Evolutionary conservation across 2,888 invertebrate species (phyloP).

Genomic region (Cryptophagus acutangulus): DNA sequence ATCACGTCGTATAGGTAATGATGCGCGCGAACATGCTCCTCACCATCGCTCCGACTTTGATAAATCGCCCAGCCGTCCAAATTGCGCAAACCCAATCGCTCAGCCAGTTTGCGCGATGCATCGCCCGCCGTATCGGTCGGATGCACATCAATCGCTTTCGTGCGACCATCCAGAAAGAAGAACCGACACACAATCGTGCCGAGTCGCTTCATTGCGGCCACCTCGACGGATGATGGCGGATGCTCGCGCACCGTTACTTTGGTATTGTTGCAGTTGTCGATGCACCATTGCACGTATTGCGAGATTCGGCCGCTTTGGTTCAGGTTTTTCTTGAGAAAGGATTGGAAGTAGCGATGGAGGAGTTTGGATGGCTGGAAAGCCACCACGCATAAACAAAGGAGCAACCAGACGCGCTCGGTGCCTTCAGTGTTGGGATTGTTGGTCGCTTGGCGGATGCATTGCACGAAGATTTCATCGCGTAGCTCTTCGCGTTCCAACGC

Average conservation of each 20-base stretch:
- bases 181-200: conserved; percentile 91
- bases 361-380: conserved; percentile 87
- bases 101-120: conserved; percentile 82
- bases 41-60: conserved; percentile 78
- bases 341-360: conserved; percentile 73
- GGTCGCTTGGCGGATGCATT: conserved; percentile 82
- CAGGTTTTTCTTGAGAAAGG: conserved; percentile 67
- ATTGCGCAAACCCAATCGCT: conserved; percentile 76
- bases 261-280: conserved; percentile 86
- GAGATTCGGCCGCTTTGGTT: conserved; percentile 63
- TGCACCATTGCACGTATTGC: conserved; percentile 90
- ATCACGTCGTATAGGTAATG: conserved; percentile 92
- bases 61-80: conserved; percentile 94
- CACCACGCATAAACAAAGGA: conserved; percentile 84
- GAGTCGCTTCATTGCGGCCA: conserved; percentile 84
- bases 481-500: conserved; percentile 89
- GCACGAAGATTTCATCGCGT: conserved; percentile 86
- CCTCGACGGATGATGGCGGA: conserved; percentile 89
- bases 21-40: conserved; percentile 86
- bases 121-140: conserved; percentile 91
- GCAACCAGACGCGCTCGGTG: conserved; percentile 80
- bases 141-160: conserved; percentile 92
- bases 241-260: conserved; percentile 75
- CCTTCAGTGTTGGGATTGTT: conserved; percentile 83
- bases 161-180: conserved; percentile 91